A percentile compares a stretch with the other conserved stretches of the same genome.
These are phyloP conservation scores for Volucella bombylans DNA, from an alignment of 2,888 invertebrate genomes.

Conservation along the genomic window DNA sequence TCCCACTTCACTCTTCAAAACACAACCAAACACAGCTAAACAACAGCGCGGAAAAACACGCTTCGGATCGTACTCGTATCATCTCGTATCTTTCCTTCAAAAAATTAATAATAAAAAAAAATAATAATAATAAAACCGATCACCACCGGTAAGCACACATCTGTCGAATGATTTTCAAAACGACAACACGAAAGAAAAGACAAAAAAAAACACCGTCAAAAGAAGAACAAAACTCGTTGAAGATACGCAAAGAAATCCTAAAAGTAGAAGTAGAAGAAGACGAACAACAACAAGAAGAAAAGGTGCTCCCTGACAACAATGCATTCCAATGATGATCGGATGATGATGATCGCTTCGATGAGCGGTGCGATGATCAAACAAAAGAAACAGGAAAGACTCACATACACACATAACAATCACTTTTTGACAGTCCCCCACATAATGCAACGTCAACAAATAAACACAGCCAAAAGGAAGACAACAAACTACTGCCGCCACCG, in stretches of 20 bases:
- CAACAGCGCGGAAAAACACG: constrained; percentile 33
- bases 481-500: constrained; percentile 43
- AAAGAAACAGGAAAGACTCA: constrained; percentile 65
- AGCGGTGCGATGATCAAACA: constrained; percentile 71
- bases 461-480: constrained; percentile 40
- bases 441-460: constrained; percentile 71
- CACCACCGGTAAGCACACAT: constrained; percentile 64
- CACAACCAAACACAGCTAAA: constrained; percentile 31
- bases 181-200: constrained; percentile 10
- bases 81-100: constrained; percentile 36
- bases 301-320: constrained; percentile 72
- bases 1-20: constrained; percentile 63
- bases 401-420: constrained; percentile 63
- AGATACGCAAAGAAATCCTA: constrained; percentile 57
- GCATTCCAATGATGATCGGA: constrained; percentile 71
- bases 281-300: constrained; percentile 38
- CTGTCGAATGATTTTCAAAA: constrained; percentile 69
- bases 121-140: not conserved
- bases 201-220: constrained; percentile 8
- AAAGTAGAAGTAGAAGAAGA: constrained; percentile 53
- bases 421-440: constrained; percentile 70
- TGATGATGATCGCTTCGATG: constrained; percentile 72
- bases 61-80: not conserved
- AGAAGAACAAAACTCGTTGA: constrained; percentile 24
- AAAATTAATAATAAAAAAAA: not conserved